These are phyloP conservation scores for Drosophila biarmipes DNA, from an alignment of 1,140 invertebrate species.

Conservation along the genomic window DNA sequence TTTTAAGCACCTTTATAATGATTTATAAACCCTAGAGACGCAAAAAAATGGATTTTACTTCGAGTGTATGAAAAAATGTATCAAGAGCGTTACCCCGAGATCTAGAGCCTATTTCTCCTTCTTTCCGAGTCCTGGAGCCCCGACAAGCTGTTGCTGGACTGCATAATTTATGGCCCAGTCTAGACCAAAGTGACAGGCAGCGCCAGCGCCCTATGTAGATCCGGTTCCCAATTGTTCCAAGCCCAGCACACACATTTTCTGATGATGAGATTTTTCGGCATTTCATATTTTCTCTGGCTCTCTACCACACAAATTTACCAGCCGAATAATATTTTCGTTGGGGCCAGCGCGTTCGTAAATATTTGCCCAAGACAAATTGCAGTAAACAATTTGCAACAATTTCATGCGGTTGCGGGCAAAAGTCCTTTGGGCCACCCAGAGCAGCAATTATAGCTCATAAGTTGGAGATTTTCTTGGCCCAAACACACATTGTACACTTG, in stretches of 20 bases:
- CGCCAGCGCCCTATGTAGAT: constrained; percentile 8
- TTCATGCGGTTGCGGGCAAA: constrained; percentile 53
- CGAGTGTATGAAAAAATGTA: constrained; percentile 37
- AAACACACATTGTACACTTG: constrained; percentile 39
- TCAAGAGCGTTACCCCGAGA: constrained; percentile 35
- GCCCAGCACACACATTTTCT: constrained; percentile 28
- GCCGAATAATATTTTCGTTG: constrained; percentile 48
- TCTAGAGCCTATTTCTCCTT: neutral
- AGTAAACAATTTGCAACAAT: constrained; percentile 79
- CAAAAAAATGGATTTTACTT: too few species aligned
- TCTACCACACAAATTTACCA: constrained; percentile 57
- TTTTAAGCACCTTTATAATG: too few species aligned
- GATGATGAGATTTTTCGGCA: constrained; percentile 59
- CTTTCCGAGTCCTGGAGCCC: constrained; percentile 2
- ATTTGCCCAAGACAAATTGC: constrained; percentile 79
- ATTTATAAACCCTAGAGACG: too few species aligned
- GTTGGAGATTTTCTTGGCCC: constrained; percentile 61
- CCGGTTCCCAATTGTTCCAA: constrained; percentile 53
- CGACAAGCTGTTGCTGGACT: constrained; percentile 59
- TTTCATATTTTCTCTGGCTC: constrained; percentile 49
- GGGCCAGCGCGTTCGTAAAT: constrained; percentile 43
- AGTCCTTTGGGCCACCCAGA: constrained; percentile 24
- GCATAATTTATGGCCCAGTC: constrained; percentile 71
- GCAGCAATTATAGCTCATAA: constrained; percentile 72
- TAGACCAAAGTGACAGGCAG: constrained; percentile 67